Evolutionary conservation across 2,797 vertebrate genomes (phyloP).

Genomic region (Anas bahamensis): DNA sequence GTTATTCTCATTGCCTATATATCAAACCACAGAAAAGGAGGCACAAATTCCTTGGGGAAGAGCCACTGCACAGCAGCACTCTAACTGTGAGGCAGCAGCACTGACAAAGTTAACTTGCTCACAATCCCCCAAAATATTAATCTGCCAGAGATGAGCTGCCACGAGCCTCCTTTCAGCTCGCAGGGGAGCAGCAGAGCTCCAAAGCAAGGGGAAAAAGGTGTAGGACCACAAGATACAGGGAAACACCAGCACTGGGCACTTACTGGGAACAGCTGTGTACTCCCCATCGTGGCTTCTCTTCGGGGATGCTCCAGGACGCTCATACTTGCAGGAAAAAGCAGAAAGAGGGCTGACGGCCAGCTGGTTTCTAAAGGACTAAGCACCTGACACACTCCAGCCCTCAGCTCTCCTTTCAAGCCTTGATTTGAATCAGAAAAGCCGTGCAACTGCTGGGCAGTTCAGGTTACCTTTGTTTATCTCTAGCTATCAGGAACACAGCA

Average conservation of each 20-base stretch:
- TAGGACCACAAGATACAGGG: not conserved
- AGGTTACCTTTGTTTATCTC: not conserved
- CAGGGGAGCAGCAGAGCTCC: not conserved
- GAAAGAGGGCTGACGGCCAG: not conserved
- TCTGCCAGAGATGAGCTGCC: not conserved
- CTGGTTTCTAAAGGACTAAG: not conserved
- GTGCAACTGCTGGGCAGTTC: not conserved
- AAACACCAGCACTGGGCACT: not conserved
- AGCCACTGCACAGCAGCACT: accelerated
- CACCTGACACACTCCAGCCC: accelerated
- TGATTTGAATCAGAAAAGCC: not conserved
- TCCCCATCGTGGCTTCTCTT: conserved; percentile 95
- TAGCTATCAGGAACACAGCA: not conserved
- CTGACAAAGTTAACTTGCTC: accelerated
- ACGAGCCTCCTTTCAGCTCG: not conserved
- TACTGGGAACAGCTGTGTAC: conserved; percentile 83
- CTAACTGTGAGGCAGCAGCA: not conserved
- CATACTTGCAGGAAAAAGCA: conserved; percentile 81
- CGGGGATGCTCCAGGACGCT: conserved; percentile 90
- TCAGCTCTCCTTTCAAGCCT: not conserved
- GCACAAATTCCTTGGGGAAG: not conserved
- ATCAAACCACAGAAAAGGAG: not conserved
- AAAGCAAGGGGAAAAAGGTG: not conserved
- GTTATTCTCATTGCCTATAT: not conserved
- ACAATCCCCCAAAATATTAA: not conserved